Evolutionary conservation across 2,888 invertebrate genomes (phyloP).

Genomic region (Euzophera pinguis): DNA sequence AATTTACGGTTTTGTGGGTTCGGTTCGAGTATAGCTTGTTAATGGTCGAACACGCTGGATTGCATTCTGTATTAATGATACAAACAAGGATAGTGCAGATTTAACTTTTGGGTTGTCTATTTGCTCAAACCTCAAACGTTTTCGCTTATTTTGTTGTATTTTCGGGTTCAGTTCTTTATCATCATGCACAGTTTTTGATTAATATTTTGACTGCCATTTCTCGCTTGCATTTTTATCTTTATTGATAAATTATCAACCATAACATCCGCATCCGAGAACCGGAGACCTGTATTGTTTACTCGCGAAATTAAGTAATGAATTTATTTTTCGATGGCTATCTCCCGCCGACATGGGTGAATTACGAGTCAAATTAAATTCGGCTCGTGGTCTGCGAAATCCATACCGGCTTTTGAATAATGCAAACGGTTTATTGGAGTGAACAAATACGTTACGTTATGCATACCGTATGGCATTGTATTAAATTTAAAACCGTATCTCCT

Average conservation of each 20-base stretch:
- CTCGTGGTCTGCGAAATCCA: constrained; percentile 55
- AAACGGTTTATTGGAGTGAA: constrained; percentile 62
- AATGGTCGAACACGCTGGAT: constrained; percentile 17
- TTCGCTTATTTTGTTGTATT: not conserved
- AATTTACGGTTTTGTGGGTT: constrained; percentile 30
- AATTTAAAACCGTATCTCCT: constrained; percentile 35
- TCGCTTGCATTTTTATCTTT: no score
- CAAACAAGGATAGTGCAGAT: not conserved
- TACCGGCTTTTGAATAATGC: constrained; percentile 71
- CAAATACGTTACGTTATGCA: constrained; percentile 42
- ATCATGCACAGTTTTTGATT: no score
- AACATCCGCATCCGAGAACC: constrained; percentile 12
- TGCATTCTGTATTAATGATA: constrained; percentile 1
- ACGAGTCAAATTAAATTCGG: constrained; percentile 63
- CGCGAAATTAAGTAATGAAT: constrained; percentile 46
- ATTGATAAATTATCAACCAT: constrained; percentile 24
- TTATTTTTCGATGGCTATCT: constrained; percentile 45
- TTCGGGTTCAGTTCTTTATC: no score
- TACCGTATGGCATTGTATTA: constrained; percentile 44
- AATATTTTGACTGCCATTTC: no score
- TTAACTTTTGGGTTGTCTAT: not conserved
- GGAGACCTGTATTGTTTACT: constrained; percentile 35
- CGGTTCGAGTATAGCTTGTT: constrained; percentile 15
- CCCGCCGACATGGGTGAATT: constrained; percentile 52
- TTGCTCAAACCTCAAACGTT: not conserved